Percentiles rank a stretch among this genome's conserved stretches.
These are phyloP conservation scores for Furcifer pardalis DNA, from an alignment of 2,797 vertebrate species.

Conservation along the genomic window DNA sequence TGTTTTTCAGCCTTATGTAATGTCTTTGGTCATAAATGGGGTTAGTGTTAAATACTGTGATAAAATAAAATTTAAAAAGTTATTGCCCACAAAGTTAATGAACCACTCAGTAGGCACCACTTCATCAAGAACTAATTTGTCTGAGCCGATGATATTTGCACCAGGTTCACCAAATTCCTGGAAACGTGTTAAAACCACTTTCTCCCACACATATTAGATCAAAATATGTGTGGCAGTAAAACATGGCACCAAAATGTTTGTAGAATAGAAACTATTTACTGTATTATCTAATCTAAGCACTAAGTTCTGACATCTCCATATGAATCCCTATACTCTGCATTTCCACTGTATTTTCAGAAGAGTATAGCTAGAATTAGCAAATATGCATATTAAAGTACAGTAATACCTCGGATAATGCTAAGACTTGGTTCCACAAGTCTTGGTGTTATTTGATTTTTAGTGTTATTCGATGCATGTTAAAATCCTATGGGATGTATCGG, in stretches of 20 bases:
- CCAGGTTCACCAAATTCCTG: slow-evolving; percentile 59
- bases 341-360: slow-evolving; percentile 9
- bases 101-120: slow-evolving; percentile 57
- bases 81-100: slow-evolving; percentile 71
- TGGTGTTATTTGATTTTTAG: too few relatives aligned
- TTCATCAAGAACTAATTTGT: slow-evolving; percentile 60
- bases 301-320: slow-evolving; percentile 74
- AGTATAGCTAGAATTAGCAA: background rate
- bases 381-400: slow-evolving; percentile 3
- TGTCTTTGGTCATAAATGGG: slow-evolving; percentile 67
- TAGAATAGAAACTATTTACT: slow-evolving; percentile 73
- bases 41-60: slow-evolving; percentile 62
- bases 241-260: slow-evolving; percentile 70
- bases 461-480: too few relatives aligned
- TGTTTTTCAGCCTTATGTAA: slow-evolving; percentile 61
- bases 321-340: slow-evolving; percentile 50
- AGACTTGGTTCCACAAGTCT: too few relatives aligned
- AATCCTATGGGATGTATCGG: too few relatives aligned
- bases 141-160: slow-evolving; percentile 54
- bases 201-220: slow-evolving; percentile 17
- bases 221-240: slow-evolving; percentile 58
- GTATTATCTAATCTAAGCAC: slow-evolving; percentile 83
- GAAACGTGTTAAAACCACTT: slow-evolving; percentile 60
- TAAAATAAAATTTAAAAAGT: slow-evolving; percentile 68
- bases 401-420: too few relatives aligned